Percentiles rank a stretch among this genome's conserved stretches.
Conservation (phyloP, 2,888 invertebrate species). For the Lasioglossum morio region DNA sequence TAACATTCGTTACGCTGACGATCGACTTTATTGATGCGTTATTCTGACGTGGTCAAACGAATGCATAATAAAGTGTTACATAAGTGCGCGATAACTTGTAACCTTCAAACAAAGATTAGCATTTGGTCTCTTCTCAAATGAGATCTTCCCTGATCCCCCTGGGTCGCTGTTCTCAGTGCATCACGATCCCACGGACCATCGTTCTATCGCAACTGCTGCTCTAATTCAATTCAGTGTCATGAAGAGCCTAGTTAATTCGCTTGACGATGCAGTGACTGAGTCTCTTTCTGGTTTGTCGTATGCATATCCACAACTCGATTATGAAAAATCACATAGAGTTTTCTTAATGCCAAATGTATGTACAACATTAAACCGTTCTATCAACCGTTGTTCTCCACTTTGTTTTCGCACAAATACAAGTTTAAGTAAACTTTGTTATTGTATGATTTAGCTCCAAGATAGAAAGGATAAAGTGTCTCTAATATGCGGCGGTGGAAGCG, state of each 20-base stretch:
- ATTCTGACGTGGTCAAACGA: slow-evolving; percentile 2
- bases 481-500: slow-evolving; percentile 93
- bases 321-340: slow-evolving; percentile 76
- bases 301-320: slow-evolving; percentile 79
- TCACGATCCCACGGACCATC: background rate
- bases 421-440: background rate
- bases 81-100: slow-evolving; percentile 32
- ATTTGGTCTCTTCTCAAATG: slow-evolving; percentile 2
- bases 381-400: background rate
- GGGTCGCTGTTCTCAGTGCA: slow-evolving; percentile 5
- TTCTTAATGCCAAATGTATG: slow-evolving; percentile 78
- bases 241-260: slow-evolving; percentile 79
- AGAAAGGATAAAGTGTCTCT: slow-evolving; percentile 85
- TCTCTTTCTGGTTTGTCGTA: slow-evolving; percentile 76
- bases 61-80: slow-evolving; percentile 13
- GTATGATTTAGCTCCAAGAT: slow-evolving; percentile 70
- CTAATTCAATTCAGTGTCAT: slow-evolving; percentile 5
- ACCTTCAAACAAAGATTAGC: slow-evolving; percentile 19
- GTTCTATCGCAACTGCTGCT: background rate
- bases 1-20: background rate
- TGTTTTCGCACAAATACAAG: background rate
- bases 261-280: slow-evolving; percentile 77
- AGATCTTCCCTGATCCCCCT: background rate
- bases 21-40: background rate
- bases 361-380: slow-evolving; percentile 36